These are phyloP conservation scores for Cynoglossus semilaevis DNA, from an alignment of 2,113 vertebrate genomes.

Conservation along the genomic window DNA sequence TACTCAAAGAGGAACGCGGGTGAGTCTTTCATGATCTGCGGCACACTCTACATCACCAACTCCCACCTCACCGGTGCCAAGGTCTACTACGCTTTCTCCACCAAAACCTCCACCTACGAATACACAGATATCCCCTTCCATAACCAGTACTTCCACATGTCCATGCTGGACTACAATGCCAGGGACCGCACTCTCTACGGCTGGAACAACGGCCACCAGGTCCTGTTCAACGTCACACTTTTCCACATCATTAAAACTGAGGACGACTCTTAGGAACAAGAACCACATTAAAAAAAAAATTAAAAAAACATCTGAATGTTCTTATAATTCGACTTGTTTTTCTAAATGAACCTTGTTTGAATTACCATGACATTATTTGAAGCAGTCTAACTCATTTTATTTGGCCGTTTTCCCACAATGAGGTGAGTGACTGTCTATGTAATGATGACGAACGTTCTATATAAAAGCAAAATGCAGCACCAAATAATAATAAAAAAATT, in stretches of 20 bases:
- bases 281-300: background rate
- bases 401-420: slow-evolving; percentile 5
- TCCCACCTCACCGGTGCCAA: slow-evolving; percentile 97
- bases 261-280: slow-evolving; percentile 81
- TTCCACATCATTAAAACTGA: slow-evolving; percentile 98
- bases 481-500: background rate
- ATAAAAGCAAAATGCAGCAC: too few relatives aligned
- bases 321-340: slow-evolving; percentile 23
- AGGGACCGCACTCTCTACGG: slow-evolving; percentile 94
- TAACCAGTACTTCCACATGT: slow-evolving; percentile 99
- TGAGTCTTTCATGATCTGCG: slow-evolving; percentile 99
- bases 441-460: too few relatives aligned
- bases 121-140: slow-evolving; percentile 98
- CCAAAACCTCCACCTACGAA: slow-evolving; percentile 93
- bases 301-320: slow-evolving; percentile 40
- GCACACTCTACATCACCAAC: slow-evolving; percentile 96
- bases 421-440: background rate
- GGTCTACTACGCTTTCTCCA: slow-evolving; percentile 97
- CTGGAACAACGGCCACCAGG: slow-evolving; percentile 99
- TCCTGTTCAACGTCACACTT: slow-evolving; percentile 97
- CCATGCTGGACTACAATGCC: slow-evolving; percentile 98
- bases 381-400: slow-evolving; percentile 1
- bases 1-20: slow-evolving; percentile 98
- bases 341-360: background rate
- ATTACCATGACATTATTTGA: slow-evolving; percentile 1